Percentiles rank a stretch among this genome's conserved stretches.
These are phyloP conservation scores for Rutilus rutilus DNA, from an alignment of 2,113 vertebrate species.

Conservation along the genomic window DNA sequence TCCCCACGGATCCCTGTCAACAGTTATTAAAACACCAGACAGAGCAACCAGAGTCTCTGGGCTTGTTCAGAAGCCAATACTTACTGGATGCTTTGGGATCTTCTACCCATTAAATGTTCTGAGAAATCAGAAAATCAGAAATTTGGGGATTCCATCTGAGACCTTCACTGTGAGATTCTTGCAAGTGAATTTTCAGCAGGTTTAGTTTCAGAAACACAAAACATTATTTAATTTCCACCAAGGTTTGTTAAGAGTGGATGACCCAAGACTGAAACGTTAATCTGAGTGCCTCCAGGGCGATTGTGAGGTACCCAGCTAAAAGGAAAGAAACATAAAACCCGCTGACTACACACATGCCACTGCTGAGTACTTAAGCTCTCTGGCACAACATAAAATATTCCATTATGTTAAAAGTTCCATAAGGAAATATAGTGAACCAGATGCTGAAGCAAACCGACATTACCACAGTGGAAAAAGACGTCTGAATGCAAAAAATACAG, in stretches of 20 bases:
- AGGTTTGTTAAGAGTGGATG: not conserved
- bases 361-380: conserved; percentile 35
- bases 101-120: not conserved
- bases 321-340: conserved; percentile 45
- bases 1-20: conserved; percentile 38
- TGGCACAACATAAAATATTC: conserved; percentile 49
- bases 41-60: not conserved
- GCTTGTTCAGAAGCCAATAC: conserved; percentile 24
- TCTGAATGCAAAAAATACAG: conserved; percentile 15
- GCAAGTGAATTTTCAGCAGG: not conserved
- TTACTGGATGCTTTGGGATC: not conserved
- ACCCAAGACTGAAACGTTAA: not conserved
- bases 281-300: not conserved
- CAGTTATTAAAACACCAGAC: conserved; percentile 54
- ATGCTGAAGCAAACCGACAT: conserved; percentile 33
- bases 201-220: not conserved
- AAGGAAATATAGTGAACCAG: conserved; percentile 46
- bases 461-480: conserved; percentile 57
- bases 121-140: not conserved
- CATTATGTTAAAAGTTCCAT: conserved; percentile 55
- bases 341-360: conserved; percentile 54
- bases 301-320: conserved; percentile 42
- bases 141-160: not conserved
- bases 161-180: not conserved
- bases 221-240: not conserved